Evolutionary conservation across 2,888 invertebrate genomes (phyloP).

Genomic region (Trichacis sp.): DNA sequence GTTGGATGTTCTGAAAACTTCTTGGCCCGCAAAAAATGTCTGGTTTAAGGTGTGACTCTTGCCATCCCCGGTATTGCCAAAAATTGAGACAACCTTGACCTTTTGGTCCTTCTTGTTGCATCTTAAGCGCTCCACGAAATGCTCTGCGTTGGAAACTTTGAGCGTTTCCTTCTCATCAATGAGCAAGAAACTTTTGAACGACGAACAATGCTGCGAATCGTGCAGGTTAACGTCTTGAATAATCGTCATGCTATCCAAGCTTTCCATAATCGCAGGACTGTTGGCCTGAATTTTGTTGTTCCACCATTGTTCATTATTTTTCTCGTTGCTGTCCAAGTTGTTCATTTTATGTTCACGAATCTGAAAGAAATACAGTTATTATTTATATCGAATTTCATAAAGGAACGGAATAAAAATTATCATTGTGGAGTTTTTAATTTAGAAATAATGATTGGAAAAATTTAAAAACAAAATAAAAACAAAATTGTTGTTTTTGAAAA

Average conservation of each 20-base stretch:
- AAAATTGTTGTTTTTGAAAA: too few species aligned
- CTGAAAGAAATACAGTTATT: neutral
- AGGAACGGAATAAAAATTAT: neutral
- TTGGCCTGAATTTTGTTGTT: constrained; percentile 42
- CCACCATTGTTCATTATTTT: constrained; percentile 37
- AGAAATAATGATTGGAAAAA: neutral
- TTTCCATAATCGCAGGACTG: constrained; percentile 64
- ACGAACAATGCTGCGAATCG: constrained; percentile 35
- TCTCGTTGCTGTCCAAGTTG: constrained; percentile 12
- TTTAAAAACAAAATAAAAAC: neutral
- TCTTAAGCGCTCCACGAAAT: constrained; percentile 71
- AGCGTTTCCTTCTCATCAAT: constrained; percentile 75
- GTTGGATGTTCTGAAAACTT: constrained; percentile 76
- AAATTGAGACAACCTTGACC: constrained; percentile 85
- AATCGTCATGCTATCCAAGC: constrained; percentile 52
- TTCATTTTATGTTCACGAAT: constrained; percentile 30
- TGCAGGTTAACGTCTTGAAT: constrained; percentile 35
- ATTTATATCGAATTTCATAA: too few species aligned
- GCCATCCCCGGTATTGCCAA: constrained; percentile 88
- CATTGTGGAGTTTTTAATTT: too few species aligned
- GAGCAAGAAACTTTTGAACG: constrained; percentile 71
- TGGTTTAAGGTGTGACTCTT: constrained; percentile 85
- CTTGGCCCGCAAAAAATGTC: constrained; percentile 72
- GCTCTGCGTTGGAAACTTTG: constrained; percentile 72
- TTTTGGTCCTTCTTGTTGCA: constrained; percentile 70